Evolutionary conservation across 2,888 invertebrate species (phyloP).

Genomic region (Micropterix aruncella): DNA sequence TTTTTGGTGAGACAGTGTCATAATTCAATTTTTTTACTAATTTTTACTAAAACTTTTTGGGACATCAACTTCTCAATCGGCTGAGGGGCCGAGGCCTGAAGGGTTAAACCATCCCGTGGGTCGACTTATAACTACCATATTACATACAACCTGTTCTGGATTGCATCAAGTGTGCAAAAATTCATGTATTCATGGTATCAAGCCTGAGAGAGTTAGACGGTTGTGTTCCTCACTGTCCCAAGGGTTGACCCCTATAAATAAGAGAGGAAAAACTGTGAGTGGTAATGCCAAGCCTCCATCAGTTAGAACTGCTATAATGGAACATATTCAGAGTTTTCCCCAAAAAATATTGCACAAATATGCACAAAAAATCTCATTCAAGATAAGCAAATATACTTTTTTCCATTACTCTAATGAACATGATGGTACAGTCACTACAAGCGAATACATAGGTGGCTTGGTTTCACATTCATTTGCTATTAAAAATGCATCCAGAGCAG

Average conservation of each 20-base stretch:
- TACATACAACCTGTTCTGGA: constrained; percentile 1
- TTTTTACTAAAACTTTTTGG: too few relatives aligned
- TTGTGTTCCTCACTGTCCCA: too few relatives aligned
- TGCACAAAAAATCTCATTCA: background rate
- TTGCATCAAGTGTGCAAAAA: background rate
- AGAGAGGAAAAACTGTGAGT: background rate
- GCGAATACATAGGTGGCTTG: background rate
- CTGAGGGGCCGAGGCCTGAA: too few relatives aligned
- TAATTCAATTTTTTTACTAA: too few relatives aligned
- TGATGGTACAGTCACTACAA: too few relatives aligned
- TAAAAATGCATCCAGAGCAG: background rate
- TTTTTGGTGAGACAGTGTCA: too few relatives aligned
- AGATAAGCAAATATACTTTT: too few relatives aligned
- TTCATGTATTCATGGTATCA: background rate
- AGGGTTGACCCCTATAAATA: background rate
- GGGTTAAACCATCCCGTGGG: too few relatives aligned
- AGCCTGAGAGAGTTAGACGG: too few relatives aligned
- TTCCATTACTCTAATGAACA: too few relatives aligned
- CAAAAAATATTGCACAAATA: background rate
- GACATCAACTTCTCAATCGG: too few relatives aligned
- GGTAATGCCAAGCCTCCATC: background rate
- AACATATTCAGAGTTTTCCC: background rate
- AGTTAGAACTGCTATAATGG: background rate
- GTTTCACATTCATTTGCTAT: background rate
- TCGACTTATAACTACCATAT: too few relatives aligned